Evolutionary conservation across 2,113 vertebrate genomes (phyloP), one percentile per base, ranked within the genome.

Genomic region (Tauraco erythrolophus): DNA sequence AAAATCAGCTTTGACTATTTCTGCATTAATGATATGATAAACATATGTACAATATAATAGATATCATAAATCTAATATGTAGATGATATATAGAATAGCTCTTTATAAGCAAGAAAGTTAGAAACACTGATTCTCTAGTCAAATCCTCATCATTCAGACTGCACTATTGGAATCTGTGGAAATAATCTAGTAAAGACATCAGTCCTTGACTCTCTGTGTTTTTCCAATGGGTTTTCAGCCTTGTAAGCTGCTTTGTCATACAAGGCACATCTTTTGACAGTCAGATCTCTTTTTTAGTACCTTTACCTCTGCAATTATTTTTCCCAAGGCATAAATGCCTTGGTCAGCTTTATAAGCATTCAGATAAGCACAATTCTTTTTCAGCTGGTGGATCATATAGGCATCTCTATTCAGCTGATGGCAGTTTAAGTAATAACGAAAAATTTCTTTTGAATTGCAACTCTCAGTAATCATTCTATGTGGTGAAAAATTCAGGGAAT

Each of bases 221-320:
- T 70, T 46, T 39, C 60, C 72, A 37, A 48, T 9, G 35, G n/a
- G 23, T 21, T 75, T 58, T 43, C 51, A 39, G 27, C 16, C 6
- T 16, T 61, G 23, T 53, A 60, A 69, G 28, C 68, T 65, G 28
- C 53, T 66, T 4, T 6, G 45, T 39, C 33, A 25, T 28, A 37
- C 31, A 30, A 25, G 31, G 39, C 19, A 19, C 43, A 62, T 16
- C 33, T 76, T 90, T 65, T 72, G 48, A 41, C 53, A 87, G 11
- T 57, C 31, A 61, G 50, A 61, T 48, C n/a, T 58, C 46, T 31
- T 65, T 66, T 94, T 69, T 24, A 77, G 23, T 39, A 50, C 51
- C 30, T 76, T 97, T 96, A 96, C 94, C 94, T 97, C 96, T 85
- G 87, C 70, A 78, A 97, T 86, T 45, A 61, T 95, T 89, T 78